Conservation (phyloP, 2,797 vertebrate species). For the Spinus pinus region DNA sequence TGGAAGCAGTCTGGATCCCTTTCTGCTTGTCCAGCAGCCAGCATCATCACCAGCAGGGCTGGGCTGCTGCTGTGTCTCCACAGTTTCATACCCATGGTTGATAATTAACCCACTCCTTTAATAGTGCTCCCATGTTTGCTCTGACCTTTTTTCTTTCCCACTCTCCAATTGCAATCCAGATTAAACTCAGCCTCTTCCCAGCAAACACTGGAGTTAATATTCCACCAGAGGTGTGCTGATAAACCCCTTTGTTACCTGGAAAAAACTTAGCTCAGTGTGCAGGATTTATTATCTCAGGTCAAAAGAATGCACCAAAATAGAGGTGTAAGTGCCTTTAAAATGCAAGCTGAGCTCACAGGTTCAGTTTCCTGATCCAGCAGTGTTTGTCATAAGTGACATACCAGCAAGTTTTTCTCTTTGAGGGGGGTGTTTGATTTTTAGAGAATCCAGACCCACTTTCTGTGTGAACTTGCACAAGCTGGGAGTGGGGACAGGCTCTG, state of each 20-base stretch:
- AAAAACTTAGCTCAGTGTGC: background rate
- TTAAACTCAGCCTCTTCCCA: constrained; percentile 17
- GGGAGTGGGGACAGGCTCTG: rapidly evolving
- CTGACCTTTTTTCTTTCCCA: background rate
- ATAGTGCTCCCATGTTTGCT: background rate
- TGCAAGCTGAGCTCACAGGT: background rate
- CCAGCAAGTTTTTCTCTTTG: background rate
- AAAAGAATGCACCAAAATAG: background rate
- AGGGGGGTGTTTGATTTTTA: background rate
- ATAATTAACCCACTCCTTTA: background rate
- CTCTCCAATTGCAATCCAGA: background rate
- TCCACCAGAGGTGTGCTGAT: background rate
- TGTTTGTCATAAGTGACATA: background rate
- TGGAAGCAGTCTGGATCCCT: rapidly evolving
- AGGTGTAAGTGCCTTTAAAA: background rate
- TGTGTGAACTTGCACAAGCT: background rate
- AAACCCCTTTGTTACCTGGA: background rate
- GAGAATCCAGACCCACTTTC: background rate
- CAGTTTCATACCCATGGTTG: background rate
- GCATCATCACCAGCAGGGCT: background rate
- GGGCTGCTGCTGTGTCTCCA: background rate
- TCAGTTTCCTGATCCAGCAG: background rate
- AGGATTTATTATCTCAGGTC: background rate
- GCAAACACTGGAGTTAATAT: constrained; percentile 3
- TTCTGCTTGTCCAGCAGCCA: background rate